These are phyloP conservation scores for Eupithecia dodoneata DNA, from an alignment of 2,888 invertebrate genomes.

Conservation along the genomic window DNA sequence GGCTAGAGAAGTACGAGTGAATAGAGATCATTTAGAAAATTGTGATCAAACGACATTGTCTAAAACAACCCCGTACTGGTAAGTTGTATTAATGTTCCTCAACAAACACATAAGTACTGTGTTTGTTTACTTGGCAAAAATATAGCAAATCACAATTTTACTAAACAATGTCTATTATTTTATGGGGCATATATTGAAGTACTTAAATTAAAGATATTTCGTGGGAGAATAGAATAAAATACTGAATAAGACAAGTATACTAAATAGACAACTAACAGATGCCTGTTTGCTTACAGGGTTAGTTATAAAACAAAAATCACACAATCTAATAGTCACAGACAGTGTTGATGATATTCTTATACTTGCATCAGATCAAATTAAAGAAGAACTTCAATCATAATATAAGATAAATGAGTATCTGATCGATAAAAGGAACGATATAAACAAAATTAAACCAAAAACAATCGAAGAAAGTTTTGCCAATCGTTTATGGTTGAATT, in stretches of 20 bases:
- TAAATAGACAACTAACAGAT: conserved; percentile 24
- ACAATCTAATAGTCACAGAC: conserved; percentile 23
- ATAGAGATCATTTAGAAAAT: not conserved
- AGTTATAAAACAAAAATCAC: conserved; percentile 38
- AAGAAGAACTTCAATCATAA: not conserved
- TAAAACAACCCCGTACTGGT: too few relatives aligned
- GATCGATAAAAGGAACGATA: not conserved
- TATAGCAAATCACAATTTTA: not conserved
- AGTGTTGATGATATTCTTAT: conserved; percentile 50
- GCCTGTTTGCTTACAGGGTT: conserved; percentile 45
- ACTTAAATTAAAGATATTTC: not conserved
- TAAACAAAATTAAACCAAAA: not conserved
- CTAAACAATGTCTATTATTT: not conserved
- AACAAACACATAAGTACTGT: not conserved
- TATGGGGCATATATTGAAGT: not conserved
- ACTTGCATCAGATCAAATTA: conserved; percentile 15
- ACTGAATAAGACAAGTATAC: conserved; percentile 6
- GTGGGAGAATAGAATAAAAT: conserved; percentile 4
- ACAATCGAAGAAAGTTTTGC: not conserved
- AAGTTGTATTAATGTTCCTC: not conserved
- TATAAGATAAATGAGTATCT: not conserved
- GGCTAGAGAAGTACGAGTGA: not conserved
- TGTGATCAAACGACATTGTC: not conserved
- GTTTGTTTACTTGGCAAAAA: not conserved
- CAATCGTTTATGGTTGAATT: not conserved